phyloP scores from a whole-genome alignment of 2,113 vertebrate species.

The Oryzias woworae region DNA sequence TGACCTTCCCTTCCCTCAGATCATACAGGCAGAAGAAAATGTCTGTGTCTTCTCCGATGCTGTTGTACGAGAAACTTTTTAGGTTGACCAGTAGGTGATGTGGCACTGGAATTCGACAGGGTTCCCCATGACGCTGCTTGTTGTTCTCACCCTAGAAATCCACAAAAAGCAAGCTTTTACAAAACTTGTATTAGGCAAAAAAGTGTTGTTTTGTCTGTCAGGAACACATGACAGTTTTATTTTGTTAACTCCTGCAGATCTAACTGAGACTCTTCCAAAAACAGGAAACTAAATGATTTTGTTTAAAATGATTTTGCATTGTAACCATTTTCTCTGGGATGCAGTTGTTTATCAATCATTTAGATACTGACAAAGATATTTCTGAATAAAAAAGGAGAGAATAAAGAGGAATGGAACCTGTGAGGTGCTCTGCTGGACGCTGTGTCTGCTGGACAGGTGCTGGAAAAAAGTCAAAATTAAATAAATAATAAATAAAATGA shows the following conservation, averaged over 20 bases:
- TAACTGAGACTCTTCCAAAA: too few relatives aligned
- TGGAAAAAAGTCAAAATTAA: conserved; percentile 57
- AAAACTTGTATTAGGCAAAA: not conserved
- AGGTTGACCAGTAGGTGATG: conserved; percentile 95
- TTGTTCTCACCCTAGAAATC: conserved; percentile 82
- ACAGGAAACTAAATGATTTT: too few relatives aligned
- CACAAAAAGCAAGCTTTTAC: not conserved
- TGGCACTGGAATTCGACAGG: conserved; percentile 86
- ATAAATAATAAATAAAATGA: not conserved
- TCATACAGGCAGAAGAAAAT: conserved; percentile 97
- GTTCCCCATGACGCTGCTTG: conserved; percentile 87
- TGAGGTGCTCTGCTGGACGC: conserved; percentile 92
- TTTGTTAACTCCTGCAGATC: too few relatives aligned
- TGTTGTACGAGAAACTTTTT: conserved; percentile 98
- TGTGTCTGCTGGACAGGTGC: conserved; percentile 97
- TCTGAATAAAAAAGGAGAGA: too few relatives aligned
- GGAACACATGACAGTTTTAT: too few relatives aligned
- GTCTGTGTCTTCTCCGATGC: conserved; percentile 94
- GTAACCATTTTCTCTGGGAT: too few relatives aligned
- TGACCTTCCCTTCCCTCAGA: conserved; percentile 91
- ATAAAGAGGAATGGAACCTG: conserved; percentile 77
- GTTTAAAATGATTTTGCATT: too few relatives aligned
- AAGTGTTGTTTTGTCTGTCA: not conserved
- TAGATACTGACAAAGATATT: too few relatives aligned
- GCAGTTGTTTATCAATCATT: too few relatives aligned